Base-by-base conservation (phyloP, 2,113 vertebrate species). In the Crotalus tigris region DNA sequence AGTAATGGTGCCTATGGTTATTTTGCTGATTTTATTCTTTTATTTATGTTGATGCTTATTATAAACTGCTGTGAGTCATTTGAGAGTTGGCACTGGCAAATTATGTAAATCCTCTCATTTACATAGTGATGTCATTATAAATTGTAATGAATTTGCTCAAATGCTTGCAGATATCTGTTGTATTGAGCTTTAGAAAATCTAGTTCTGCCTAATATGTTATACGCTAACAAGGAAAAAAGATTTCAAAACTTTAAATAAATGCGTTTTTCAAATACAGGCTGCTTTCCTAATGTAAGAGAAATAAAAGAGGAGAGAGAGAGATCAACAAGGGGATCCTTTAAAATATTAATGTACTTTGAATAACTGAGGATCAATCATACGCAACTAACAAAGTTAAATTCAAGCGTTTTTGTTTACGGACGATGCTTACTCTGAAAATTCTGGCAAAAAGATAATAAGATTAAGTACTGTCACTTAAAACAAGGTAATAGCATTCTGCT, bases 291-390 rank as follows among this genome's bases (percentile, higher is more conserved):
- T n/a, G 89, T 88, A 87, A 90, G 90, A 85, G 86, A 86, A 94
- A 4, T 53, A 55, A 92, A 89, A 24, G 90, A 90, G 24, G 64
- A 94, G 10, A 55, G 21, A n/a, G 15, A 93, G 6, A 92, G 69
- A 57, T 57, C 93, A 87, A 93, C 85, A 87, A 91, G 88, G 12
- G 39, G 91, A 88, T 51, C 58, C 54, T 59, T 94, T 94, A 95
- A 96, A 96, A 95, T 29, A 92, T 0, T n/a, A 91, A 96, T 69
- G 11, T 4, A 59, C 15, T 91, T 91, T 87, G 88, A 49, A 92
- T 15, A 10, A 81, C 92, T 93, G 94, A 85, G 11, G 57, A 57
- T 93, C 93, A 39, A 95, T 64, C 57, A 57, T 0, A 55, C 54
- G 26, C 1, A 92, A 59, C 61, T 69, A 94, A 93, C 57, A 88